Percentiles rank a stretch among this genome's conserved stretches.
These are phyloP conservation scores for Eleginops maclovinus DNA, from an alignment of 2,113 vertebrate genomes.

Conservation along the genomic window DNA sequence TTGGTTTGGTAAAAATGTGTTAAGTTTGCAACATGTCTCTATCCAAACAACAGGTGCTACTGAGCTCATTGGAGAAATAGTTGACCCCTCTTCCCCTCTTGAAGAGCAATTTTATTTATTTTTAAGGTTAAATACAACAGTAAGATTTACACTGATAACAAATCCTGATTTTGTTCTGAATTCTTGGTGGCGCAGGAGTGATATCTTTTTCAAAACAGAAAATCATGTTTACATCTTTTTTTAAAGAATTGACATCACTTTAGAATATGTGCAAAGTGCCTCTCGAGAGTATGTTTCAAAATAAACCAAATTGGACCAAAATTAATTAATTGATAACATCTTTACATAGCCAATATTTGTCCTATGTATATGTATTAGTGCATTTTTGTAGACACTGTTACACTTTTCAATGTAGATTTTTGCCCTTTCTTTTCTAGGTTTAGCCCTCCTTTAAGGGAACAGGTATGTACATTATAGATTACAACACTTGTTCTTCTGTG, in stretches of 20 bases:
- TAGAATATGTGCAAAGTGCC: background rate
- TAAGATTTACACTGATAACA: background rate
- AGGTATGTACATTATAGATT: background rate
- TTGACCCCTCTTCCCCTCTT: background rate
- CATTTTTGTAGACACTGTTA: background rate
- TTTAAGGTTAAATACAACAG: background rate
- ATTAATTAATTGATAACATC: background rate
- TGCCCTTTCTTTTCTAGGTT: constrained; percentile 4
- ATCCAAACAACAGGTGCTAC: constrained; percentile 55
- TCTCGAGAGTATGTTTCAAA: background rate
- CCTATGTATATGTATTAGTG: background rate
- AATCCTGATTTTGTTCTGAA: background rate
- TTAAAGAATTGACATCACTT: background rate
- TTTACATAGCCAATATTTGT: background rate
- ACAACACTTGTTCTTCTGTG: background rate
- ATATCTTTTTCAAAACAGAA: background rate
- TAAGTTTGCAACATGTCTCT: constrained; percentile 16
- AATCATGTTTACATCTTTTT: background rate
- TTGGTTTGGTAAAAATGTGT: background rate
- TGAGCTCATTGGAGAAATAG: background rate
- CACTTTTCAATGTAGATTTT: background rate
- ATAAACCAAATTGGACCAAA: background rate
- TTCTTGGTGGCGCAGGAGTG: background rate
- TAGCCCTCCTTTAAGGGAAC: background rate
- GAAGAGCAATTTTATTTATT: background rate